A percentile compares a stretch with the other conserved stretches of the same genome.
Conservation (phyloP, 1,140 invertebrate species). For the Elymnias hypermnestra region DNA sequence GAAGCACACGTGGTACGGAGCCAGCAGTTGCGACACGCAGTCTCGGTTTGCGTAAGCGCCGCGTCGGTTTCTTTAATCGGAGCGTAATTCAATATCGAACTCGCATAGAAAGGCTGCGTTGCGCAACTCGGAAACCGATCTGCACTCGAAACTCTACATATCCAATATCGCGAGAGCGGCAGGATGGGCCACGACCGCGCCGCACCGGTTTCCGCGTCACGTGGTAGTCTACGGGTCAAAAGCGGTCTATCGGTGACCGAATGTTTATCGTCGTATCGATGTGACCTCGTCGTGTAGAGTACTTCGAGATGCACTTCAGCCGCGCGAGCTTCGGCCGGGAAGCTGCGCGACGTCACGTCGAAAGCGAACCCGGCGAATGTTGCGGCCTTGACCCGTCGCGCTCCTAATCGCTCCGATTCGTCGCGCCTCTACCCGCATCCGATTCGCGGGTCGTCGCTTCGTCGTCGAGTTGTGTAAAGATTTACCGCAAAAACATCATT, state of each 20-base stretch:
- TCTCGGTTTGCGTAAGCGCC: conserved; percentile 24
- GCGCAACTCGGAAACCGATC: conserved; percentile 19
- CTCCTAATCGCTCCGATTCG: conserved; percentile 2
- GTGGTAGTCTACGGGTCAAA: too few species aligned
- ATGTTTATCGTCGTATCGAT: too few species aligned
- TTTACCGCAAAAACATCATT: too few species aligned
- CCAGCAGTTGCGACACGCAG: conserved; percentile 13
- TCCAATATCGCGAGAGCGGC: too few species aligned
- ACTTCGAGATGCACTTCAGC: too few species aligned
- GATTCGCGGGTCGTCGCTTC: too few species aligned
- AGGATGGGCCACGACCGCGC: too few species aligned
- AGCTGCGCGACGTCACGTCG: conserved; percentile 4
- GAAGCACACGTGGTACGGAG: neutral
- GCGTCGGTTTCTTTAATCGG: conserved; percentile 34
- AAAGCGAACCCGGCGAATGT: conserved; percentile 12
- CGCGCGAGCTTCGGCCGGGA: neutral
- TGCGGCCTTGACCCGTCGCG: conserved; percentile 19
- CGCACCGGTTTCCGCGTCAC: too few species aligned
- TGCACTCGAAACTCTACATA: too few species aligned
- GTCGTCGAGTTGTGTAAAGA: too few species aligned
- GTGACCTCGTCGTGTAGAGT: too few species aligned
- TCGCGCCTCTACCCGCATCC: neutral
- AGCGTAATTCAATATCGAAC: conserved; percentile 30
- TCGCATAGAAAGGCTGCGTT: conserved; percentile 28
- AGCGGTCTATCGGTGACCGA: too few species aligned